Evolutionary conservation across 2,797 vertebrate genomes (phyloP).

Genomic region (Hoplostethus atlanticus): DNA sequence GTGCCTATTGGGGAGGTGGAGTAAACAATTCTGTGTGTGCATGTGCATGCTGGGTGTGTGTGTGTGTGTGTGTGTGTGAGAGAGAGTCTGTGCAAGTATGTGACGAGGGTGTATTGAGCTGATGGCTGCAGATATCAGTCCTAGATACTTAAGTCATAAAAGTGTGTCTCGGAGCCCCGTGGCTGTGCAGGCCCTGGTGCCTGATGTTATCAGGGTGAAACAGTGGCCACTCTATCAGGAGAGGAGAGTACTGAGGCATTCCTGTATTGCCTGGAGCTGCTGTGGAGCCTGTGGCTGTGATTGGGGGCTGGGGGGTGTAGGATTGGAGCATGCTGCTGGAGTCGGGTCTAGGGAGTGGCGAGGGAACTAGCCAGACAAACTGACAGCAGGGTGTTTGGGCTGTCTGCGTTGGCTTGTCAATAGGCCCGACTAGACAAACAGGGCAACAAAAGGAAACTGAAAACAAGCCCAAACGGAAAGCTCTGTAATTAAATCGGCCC

Average conservation of each 20-base stretch:
- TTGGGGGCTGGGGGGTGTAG: conserved; percentile 29
- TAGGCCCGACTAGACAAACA: conserved; percentile 28
- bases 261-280: conserved; percentile 68
- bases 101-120: conserved; percentile 73
- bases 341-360: conserved; percentile 42
- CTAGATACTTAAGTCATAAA: conserved; percentile 83
- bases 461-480: conserved; percentile 31
- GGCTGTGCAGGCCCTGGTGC: conserved; percentile 79
- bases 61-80: conserved; percentile 28
- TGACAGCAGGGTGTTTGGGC: conserved; percentile 57
- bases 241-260: conserved; percentile 78
- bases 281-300: conserved; percentile 44
- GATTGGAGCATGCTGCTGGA: conserved; percentile 19
- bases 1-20: too few species aligned
- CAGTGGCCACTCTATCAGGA: conserved; percentile 72
- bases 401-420: conserved; percentile 37
- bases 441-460: conserved; percentile 31
- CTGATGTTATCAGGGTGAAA: conserved; percentile 85
- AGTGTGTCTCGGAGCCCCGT: conserved; percentile 78
- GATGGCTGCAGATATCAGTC: conserved; percentile 82
- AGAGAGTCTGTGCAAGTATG: conserved; percentile 64
- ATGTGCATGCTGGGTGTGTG: not conserved
- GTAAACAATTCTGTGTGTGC: not conserved
- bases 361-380: conserved; percentile 45
- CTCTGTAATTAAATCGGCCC: conserved; percentile 27